Percentiles rank a stretch among this genome's conserved stretches.
These are phyloP conservation scores for Romanogobio albipinnatus DNA, from an alignment of 2,113 vertebrate species.

Conservation along the genomic window DNA sequence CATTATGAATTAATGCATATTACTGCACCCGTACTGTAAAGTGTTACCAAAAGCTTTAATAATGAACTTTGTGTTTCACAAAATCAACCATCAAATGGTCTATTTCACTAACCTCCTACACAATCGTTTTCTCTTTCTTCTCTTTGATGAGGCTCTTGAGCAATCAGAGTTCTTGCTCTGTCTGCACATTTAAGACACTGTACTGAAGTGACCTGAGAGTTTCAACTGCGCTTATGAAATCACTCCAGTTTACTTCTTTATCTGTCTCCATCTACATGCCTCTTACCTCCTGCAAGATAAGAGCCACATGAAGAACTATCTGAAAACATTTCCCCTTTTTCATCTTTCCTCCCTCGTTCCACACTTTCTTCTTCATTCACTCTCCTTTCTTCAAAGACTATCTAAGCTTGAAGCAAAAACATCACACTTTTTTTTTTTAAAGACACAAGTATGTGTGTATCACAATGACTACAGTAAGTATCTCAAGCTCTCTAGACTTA, in stretches of 20 bases:
- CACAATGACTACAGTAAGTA: background rate
- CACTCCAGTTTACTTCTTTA: background rate
- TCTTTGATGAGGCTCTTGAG: constrained; percentile 46
- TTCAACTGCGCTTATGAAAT: constrained; percentile 19
- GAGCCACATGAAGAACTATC: background rate
- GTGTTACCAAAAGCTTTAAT: background rate
- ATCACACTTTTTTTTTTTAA: background rate
- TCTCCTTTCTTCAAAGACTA: background rate
- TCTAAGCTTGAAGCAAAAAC: constrained; percentile 30
- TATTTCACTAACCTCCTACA: constrained; percentile 33
- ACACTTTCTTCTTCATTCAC: constrained; percentile 2
- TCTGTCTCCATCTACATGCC: constrained; percentile 13
- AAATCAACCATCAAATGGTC: constrained; percentile 38
- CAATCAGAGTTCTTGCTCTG: constrained; percentile 47
- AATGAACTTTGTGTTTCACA: constrained; percentile 15
- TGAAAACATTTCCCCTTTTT: background rate
- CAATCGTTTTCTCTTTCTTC: constrained; percentile 24
- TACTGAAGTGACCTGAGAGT: background rate
- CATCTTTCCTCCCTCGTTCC: background rate
- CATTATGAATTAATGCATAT: too few species aligned
- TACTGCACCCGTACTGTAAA: too few species aligned
- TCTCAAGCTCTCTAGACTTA: background rate
- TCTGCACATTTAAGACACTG: background rate
- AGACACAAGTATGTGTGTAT: background rate
- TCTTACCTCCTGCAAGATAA: background rate